Evolutionary conservation across 1,140 invertebrate genomes (phyloP), one percentile per base, ranked within the genome.

Genomic region (Drosophila nasuta): DNA sequence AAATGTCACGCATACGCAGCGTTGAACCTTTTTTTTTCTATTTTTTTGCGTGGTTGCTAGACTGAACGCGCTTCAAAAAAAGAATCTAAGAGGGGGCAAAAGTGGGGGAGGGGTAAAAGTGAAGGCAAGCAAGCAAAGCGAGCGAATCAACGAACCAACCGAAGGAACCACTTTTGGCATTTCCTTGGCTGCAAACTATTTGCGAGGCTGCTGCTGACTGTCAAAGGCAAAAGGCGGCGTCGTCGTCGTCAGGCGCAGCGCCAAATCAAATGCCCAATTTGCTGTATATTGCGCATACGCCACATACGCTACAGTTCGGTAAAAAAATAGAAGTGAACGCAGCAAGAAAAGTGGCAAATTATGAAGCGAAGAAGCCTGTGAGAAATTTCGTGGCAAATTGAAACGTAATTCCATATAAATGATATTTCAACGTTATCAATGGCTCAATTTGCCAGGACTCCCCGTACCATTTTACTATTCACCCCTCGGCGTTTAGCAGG

Each of bases 231-330:
- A 73, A 56, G 70, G 67, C 62, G 74, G 3, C 20, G 20, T 17
- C 17, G 17, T 20, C 17, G 17, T 25, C 20, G 20, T 38, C 77
- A 58, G 69, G 59, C 82, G 59, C 82, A 79, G 83, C 79, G 83
- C 76, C 83, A 87, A 88, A 88, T 88, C 80, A 88, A 88, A 88
- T 88, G 83, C 85, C 78, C 86, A 85, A 89, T 89, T 89, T 89
- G 81, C 71, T 28, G 20, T 25, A 83, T 83, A 88, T 88, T 88
- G 85, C 80, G 75, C 63, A 88, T 88, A 83, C 81, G 83, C 54
- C 65, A 15, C 51, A 35, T 33, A 33, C 48, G 48, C 68, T 38
- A 13, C 13, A 13, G 13, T 38, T 13, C 13, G 41, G 20, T 13
- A 69, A 8, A 38, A 38, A 52, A 69, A 69, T 15, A 25, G 10